Evolutionary conservation across 2,113 vertebrate genomes (phyloP).

Genomic region (Lamprotornis superbus): DNA sequence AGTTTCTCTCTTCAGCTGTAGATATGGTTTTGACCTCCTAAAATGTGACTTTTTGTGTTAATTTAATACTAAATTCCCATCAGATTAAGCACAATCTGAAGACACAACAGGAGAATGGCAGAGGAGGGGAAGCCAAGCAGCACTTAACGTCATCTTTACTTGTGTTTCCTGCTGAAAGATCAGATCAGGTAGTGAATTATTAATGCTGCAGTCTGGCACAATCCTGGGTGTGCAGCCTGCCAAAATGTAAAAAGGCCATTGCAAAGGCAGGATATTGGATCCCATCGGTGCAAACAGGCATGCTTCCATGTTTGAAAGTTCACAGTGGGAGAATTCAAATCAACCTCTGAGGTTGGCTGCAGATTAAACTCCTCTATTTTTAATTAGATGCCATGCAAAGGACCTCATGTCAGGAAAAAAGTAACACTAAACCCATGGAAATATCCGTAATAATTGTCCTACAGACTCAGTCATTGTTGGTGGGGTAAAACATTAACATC

Average conservation of each 20-base stretch:
- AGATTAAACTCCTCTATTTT: slow-evolving; percentile 47
- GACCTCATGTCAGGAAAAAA: slow-evolving; percentile 26
- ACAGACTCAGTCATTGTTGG: not conserved
- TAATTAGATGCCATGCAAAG: slow-evolving; percentile 5
- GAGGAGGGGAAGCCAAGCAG: slow-evolving; percentile 33
- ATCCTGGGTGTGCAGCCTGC: not conserved
- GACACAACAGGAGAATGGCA: not conserved
- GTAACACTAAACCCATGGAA: slow-evolving; percentile 45
- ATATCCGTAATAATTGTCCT: slow-evolving; percentile 29
- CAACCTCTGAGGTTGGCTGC: not conserved
- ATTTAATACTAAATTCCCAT: slow-evolving; percentile 36
- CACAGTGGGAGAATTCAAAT: slow-evolving; percentile 58
- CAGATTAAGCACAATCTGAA: slow-evolving; percentile 29
- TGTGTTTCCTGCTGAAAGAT: slow-evolving; percentile 55
- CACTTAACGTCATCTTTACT: slow-evolving; percentile 44
- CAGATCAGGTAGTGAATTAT: slow-evolving; percentile 58
- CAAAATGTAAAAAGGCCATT: not conserved
- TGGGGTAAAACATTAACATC: slow-evolving; percentile 63
- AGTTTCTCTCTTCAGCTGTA: not conserved
- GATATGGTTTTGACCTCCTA: not conserved
- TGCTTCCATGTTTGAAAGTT: slow-evolving; percentile 30
- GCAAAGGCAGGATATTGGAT: slow-evolving; percentile 44
- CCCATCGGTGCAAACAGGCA: not conserved
- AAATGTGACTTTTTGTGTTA: not conserved
- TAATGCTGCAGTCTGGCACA: slow-evolving; percentile 55